A percentile compares a stretch with the other conserved stretches of the same genome.
Conservation (phyloP, 2,113 vertebrate genomes). For the Struthidea cinerea region DNA sequence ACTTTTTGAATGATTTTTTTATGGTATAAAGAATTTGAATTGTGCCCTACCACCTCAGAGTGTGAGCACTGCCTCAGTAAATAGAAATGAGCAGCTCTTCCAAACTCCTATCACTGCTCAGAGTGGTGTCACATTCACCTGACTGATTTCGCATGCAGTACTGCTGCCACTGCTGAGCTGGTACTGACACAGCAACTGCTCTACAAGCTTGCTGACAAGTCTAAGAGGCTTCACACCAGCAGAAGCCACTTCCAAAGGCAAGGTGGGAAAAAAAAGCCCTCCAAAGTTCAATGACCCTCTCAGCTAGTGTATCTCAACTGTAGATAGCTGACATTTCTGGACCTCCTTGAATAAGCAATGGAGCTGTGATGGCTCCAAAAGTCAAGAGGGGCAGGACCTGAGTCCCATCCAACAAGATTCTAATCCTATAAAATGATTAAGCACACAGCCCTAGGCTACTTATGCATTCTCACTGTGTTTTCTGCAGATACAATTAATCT, state of each 20-base stretch:
- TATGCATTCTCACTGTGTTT: not conserved
- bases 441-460: not conserved
- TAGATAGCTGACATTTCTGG: not conserved
- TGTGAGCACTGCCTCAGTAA: not conserved
- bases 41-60: not conserved
- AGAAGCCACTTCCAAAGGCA: not conserved
- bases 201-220: not conserved
- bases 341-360: not conserved
- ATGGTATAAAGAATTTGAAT: not conserved
- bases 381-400: not conserved
- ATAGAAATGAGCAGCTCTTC: not conserved
- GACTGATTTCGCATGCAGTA: not conserved
- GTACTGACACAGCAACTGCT: not conserved
- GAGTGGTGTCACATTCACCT: not conserved
- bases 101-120: not conserved
- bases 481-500: not conserved
- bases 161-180: not conserved
- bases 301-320: not conserved
- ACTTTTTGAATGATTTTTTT: not conserved
- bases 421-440: not conserved
- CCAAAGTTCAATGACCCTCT: not conserved
- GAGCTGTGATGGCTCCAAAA: not conserved
- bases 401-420: not conserved
- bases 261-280: not conserved
- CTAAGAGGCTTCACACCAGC: not conserved